These are phyloP conservation scores for Chrysolina haemoptera DNA, from an alignment of 2,888 invertebrate species.

Conservation along the genomic window DNA sequence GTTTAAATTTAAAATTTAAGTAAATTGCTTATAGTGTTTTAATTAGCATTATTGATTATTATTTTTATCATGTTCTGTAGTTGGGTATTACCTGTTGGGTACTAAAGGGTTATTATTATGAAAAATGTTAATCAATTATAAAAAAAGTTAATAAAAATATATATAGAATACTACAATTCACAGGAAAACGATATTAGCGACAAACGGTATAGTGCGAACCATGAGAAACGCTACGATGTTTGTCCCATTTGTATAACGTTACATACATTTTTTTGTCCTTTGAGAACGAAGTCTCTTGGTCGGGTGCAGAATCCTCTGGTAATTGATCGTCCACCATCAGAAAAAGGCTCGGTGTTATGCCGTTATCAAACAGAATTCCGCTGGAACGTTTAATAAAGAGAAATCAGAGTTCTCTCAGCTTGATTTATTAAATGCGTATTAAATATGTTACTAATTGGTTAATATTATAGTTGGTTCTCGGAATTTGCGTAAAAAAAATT, in stretches of 20 bases:
- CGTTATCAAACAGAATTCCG: constrained; percentile 45
- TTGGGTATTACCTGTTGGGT: too few species aligned
- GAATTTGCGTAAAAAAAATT: constrained; percentile 39
- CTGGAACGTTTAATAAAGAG: constrained; percentile 50
- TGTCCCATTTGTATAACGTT: constrained; percentile 41
- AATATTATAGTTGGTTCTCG: constrained; percentile 42
- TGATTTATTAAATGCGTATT: constrained; percentile 48
- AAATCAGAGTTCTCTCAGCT: constrained; percentile 45
- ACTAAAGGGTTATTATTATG: too few species aligned
- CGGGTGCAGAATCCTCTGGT: constrained; percentile 36
- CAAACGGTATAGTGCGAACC: neutral
- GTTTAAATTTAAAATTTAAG: too few species aligned
- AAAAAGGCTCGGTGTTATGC: constrained; percentile 46
- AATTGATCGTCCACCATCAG: constrained; percentile 35
- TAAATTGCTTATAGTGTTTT: too few species aligned
- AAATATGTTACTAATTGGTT: constrained; percentile 49
- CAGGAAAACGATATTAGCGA: too few species aligned
- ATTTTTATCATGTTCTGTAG: too few species aligned
- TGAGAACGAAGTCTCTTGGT: constrained; percentile 9
- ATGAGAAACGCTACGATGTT: constrained; percentile 28
- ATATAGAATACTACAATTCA: too few species aligned
- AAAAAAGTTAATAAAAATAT: too few species aligned
- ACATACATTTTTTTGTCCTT: constrained; percentile 34
- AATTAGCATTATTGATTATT: too few species aligned
- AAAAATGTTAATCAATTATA: too few species aligned